Conservation (phyloP, 2,888 invertebrate genomes). For the Hermaeophaga mercurialis region DNA sequence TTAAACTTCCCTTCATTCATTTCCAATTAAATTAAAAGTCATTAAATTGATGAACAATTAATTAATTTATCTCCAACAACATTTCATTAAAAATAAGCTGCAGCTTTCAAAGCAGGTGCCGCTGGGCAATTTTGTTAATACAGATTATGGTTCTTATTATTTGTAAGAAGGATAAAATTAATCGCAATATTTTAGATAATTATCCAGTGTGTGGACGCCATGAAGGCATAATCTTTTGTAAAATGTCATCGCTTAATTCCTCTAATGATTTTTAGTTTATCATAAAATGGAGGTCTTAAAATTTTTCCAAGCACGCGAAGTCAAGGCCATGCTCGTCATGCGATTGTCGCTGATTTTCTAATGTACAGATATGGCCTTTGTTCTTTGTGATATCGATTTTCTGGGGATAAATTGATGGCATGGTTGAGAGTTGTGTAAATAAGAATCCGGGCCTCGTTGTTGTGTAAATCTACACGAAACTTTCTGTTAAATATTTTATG, state of each 20-base stretch:
- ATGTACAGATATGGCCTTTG: slow-evolving; percentile 4
- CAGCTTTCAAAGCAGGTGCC: too few relatives aligned
- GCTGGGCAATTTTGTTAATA: too few relatives aligned
- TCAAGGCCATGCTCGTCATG: slow-evolving; percentile 7
- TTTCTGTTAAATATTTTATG: slow-evolving; percentile 3
- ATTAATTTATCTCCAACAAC: too few relatives aligned
- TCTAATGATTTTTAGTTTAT: slow-evolving; percentile 1
- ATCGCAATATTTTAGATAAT: too few relatives aligned
- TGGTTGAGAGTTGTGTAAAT: slow-evolving; percentile 2
- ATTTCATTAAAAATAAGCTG: too few relatives aligned
- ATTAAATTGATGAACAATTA: too few relatives aligned
- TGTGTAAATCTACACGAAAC: slow-evolving; percentile 3
- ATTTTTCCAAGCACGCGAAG: slow-evolving; percentile 10
- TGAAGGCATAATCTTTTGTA: not conserved
- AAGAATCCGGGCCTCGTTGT: not conserved
- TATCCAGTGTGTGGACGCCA: not conserved
- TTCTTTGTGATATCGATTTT: slow-evolving; percentile 4
- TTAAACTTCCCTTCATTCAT: too few relatives aligned
- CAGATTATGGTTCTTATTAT: too few relatives aligned
- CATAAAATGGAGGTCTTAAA: slow-evolving; percentile 2
- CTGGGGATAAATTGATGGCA: slow-evolving; percentile 4
- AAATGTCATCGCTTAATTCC: slow-evolving; percentile 10
- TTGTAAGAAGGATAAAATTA: too few relatives aligned
- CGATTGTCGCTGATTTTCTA: slow-evolving; percentile 8
- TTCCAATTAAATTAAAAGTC: too few relatives aligned